Percentiles rank a stretch among this genome's conserved stretches.
These are phyloP conservation scores for Hybos culiciformis DNA, from an alignment of 2,888 invertebrate species.

Conservation along the genomic window DNA sequence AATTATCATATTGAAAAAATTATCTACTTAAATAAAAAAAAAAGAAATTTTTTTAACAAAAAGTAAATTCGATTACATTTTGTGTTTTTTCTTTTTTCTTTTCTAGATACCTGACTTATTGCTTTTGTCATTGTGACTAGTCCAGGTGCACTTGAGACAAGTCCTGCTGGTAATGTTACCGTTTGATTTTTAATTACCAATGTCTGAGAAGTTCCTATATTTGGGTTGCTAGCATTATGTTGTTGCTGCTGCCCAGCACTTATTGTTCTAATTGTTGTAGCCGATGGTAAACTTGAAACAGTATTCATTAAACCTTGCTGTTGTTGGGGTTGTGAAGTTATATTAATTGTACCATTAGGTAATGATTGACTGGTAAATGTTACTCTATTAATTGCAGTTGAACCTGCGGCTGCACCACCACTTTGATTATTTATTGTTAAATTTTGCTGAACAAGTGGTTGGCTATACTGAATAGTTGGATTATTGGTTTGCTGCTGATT, in stretches of 20 bases:
- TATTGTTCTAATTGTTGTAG: constrained; percentile 35
- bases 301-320: constrained; percentile 32
- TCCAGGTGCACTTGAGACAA: constrained; percentile 44
- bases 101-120: constrained; percentile 35
- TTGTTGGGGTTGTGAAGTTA: constrained; percentile 34
- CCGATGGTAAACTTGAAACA: constrained; percentile 39
- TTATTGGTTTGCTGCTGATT: constrained; percentile 9
- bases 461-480: constrained; percentile 13
- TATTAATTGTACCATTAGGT: constrained; percentile 56
- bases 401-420: constrained; percentile 17
- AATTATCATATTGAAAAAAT: no score
- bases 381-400: constrained; percentile 41
- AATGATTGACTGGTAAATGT: constrained; percentile 49
- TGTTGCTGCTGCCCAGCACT: constrained; percentile 19
- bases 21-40: no score
- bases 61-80: not conserved
- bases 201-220: constrained; percentile 35
- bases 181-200: constrained; percentile 38
- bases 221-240: constrained; percentile 24
- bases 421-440: constrained; percentile 29
- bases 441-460: constrained; percentile 8
- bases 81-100: no score
- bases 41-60: not conserved
- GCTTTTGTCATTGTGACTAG: constrained; percentile 51
- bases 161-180: constrained; percentile 40